phyloP scores from a whole-genome alignment of 2,888 invertebrate species.

The Melanargia galathea region DNA sequence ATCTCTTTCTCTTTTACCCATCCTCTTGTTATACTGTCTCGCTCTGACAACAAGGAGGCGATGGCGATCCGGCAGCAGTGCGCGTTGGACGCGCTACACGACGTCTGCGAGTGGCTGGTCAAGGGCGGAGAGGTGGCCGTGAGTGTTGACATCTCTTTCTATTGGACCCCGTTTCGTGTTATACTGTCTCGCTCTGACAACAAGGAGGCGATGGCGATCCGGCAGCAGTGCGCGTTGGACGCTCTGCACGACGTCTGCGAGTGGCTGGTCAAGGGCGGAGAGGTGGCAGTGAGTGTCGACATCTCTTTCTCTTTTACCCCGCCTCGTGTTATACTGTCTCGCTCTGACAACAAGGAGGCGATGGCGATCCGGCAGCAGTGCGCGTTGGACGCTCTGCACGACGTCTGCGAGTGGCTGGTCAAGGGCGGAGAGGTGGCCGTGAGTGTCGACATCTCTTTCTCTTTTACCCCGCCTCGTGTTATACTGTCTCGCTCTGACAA shows the following conservation, averaged over 20 bases:
- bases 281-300: conserved; percentile 91
- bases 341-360: background rate
- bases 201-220: conserved; percentile 83
- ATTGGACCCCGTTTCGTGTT: background rate
- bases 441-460: conserved; percentile 84
- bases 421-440: too few relatives aligned
- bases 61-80: conserved; percentile 94
- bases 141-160: conserved; percentile 56
- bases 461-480: conserved; percentile 90
- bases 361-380: conserved; percentile 92
- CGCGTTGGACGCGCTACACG: conserved; percentile 95
- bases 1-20: conserved; percentile 88
- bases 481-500: too few relatives aligned
- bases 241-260: conserved; percentile 98
- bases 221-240: conserved; percentile 96
- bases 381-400: conserved; percentile 96
- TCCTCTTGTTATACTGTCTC: conserved; percentile 73
- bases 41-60: background rate
- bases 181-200: background rate
- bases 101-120: conserved; percentile 96
- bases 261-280: conserved; percentile 94
- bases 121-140: too few relatives aligned
- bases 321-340: background rate
- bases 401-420: conserved; percentile 96
- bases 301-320: background rate